Percentiles rank a stretch among this genome's conserved stretches.
Conservation (phyloP, 2,113 vertebrate genomes). For the Laticauda colubrina region DNA sequence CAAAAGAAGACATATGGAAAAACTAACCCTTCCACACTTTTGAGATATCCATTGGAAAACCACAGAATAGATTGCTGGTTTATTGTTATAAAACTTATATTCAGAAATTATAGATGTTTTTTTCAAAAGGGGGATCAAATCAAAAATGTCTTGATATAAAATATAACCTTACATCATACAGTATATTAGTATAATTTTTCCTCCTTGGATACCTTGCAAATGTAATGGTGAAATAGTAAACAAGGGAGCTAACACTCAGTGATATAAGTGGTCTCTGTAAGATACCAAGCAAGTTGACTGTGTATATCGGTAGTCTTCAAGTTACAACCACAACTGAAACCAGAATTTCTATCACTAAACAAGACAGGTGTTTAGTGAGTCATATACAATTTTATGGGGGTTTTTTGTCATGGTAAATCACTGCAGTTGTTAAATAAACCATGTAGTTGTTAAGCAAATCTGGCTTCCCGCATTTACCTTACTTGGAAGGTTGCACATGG, state of each 20-base stretch:
- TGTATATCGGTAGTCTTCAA: background rate
- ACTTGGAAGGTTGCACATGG: too few relatives aligned
- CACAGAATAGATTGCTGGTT: background rate
- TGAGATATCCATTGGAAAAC: too few relatives aligned
- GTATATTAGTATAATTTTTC: background rate
- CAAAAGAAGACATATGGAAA: background rate
- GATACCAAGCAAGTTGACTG: constrained; percentile 30
- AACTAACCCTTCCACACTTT: background rate
- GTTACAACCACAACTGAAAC: too few relatives aligned
- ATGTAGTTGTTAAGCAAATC: too few relatives aligned
- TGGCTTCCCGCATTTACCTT: too few relatives aligned
- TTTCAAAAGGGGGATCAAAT: background rate
- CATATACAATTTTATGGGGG: too few relatives aligned
- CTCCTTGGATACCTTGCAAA: background rate
- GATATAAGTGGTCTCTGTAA: constrained; percentile 11
- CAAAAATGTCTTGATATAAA: background rate
- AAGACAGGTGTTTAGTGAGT: too few relatives aligned
- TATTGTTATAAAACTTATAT: background rate
- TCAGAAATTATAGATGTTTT: background rate
- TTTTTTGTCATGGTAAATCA: too few relatives aligned
- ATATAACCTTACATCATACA: background rate
- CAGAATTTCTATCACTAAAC: too few relatives aligned
- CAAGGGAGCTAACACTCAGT: background rate
- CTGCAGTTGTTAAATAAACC: too few relatives aligned
- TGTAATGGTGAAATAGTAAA: background rate